These are phyloP conservation scores for Phainopepla nitens DNA, from an alignment of 2,113 vertebrate genomes.

Conservation along the genomic window DNA sequence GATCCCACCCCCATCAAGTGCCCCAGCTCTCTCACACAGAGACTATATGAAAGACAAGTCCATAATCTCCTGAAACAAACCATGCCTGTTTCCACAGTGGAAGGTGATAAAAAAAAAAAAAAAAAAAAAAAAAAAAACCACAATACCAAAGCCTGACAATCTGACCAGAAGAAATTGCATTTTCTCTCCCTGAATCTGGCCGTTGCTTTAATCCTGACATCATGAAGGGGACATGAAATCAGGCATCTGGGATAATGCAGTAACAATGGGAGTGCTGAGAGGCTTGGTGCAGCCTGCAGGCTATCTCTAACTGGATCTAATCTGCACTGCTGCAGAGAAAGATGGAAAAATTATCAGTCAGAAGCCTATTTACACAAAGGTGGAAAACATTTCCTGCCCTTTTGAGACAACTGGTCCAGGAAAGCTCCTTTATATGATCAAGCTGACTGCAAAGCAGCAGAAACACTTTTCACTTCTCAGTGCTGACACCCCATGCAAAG, in stretches of 20 bases:
- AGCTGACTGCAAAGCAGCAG: not conserved
- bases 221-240: not conserved
- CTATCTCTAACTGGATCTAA: slow-evolving; percentile 36
- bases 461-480: not conserved
- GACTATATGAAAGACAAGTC: not conserved
- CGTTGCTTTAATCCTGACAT: slow-evolving; percentile 19
- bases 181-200: not conserved
- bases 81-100: not conserved
- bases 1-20: not conserved
- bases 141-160: not conserved
- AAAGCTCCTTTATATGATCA: not conserved
- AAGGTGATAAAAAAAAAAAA: not conserved
- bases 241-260: not conserved
- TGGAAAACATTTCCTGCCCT: not conserved
- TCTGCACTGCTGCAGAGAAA: slow-evolving; percentile 17
- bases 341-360: slow-evolving; percentile 22
- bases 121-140: not conserved
- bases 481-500: not conserved
- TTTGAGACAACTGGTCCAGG: not conserved
- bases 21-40: not conserved
- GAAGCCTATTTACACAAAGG: not conserved
- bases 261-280: not conserved
- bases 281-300: not conserved
- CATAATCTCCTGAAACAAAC: not conserved
- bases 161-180: slow-evolving; percentile 2